Conservation (phyloP, 1,140 invertebrate species). For the Tachypleus tridentatus region DNA sequence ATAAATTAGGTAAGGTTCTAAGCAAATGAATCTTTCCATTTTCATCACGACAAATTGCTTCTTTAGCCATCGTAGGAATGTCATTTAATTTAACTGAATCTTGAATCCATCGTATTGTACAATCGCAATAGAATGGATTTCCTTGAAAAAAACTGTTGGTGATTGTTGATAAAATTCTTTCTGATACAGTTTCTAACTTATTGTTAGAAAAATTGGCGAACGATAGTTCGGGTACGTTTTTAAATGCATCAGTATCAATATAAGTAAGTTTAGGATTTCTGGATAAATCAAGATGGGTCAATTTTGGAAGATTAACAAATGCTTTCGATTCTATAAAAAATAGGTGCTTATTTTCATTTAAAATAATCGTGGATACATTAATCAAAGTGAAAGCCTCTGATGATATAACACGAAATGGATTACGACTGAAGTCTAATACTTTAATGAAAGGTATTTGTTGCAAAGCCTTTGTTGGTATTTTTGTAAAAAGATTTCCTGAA, state of each 20-base stretch:
- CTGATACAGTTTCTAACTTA: neutral
- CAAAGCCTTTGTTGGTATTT: neutral
- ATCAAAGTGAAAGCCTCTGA: neutral
- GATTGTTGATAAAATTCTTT: too few relatives aligned
- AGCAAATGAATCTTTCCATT: neutral
- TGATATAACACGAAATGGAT: neutral
- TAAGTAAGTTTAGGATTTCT: neutral
- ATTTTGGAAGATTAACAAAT: neutral
- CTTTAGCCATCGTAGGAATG: neutral
- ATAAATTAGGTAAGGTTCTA: neutral
- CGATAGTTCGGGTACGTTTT: neutral
- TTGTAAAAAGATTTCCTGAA: slow-evolving; percentile 1
- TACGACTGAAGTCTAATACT: neutral
- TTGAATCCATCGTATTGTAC: slow-evolving; percentile 5
- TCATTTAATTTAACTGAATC: neutral
- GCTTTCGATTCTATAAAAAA: slow-evolving; percentile 3
- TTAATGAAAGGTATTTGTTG: neutral
- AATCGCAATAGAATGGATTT: slow-evolving; percentile 4
- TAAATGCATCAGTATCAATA: slow-evolving; percentile 1
- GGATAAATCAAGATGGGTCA: neutral
- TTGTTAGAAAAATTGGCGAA: slow-evolving; percentile 3
- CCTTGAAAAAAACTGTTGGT: neutral
- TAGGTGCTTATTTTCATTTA: neutral
- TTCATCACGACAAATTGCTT: neutral
- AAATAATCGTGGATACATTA: neutral